Base-by-base conservation (phyloP, 2,888 invertebrate genomes). In the Salticus scenicus region DNA sequence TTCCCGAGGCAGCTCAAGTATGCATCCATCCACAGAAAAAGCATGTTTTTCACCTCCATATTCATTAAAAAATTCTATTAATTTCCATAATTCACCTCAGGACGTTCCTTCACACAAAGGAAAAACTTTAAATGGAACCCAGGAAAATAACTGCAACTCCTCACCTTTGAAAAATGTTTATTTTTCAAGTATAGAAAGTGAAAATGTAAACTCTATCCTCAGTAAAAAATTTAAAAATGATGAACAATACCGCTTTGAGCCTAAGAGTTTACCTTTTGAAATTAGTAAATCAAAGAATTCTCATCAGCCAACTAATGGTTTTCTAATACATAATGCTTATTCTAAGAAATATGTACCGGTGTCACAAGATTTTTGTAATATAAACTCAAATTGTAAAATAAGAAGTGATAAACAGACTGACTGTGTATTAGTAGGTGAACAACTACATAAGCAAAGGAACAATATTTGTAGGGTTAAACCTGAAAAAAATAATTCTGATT, bases 11-110 rank as follows among this genome's bases (percentile, higher is more conserved):
- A 80, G 86, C 78, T 86, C 86, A 86, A 77, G 41, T 71, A 28
- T 72, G n/a, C 84, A 84, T 84, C 85, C 78, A 85, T 84, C 83
- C 83, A 79, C 74, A 17, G 85, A 85, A 30, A 86, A 86, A 76
- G 75, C 86, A 47, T 76, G 80, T 72, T 80, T 76, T 70, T 86
- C 86, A 8, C 79, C 85, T 33, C 51, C 85, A 51, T 75, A 75
- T 66, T 57, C 75, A 31, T 66, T 74, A 27, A 86, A 74, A 66
- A 80, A 67, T 66, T 64, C 30, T 70, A 31, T 78, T 24, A 73
- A 63, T 47, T 73, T 74, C 63, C 85, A 85, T 70, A 73, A 41
- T 51, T 64, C 82, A 51, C 67, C 83, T 84, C 83, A 84, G 77
- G 83, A 84, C 42, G 70, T 51, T 30, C 20, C 33, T 67, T 20